These are phyloP conservation scores for Prenolepis imparis DNA, from an alignment of 2,888 invertebrate genomes.

Conservation along the genomic window DNA sequence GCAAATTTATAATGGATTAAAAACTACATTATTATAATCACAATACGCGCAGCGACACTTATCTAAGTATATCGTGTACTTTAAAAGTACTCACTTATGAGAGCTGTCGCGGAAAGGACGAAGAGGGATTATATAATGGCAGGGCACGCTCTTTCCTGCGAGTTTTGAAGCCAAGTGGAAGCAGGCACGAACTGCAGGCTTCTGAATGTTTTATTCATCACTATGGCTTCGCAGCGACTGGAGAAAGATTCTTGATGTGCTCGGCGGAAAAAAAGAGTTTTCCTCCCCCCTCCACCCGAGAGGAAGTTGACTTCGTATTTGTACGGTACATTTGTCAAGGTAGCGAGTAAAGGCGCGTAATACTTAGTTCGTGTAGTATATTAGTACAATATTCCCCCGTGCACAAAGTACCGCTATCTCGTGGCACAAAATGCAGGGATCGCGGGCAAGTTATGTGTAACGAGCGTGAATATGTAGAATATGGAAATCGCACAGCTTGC, in stretches of 20 bases:
- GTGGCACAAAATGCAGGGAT: constrained; percentile 68
- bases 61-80: constrained; percentile 36
- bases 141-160: constrained; percentile 48
- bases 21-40: constrained; percentile 7
- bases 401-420: constrained; percentile 61
- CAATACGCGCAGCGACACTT: constrained; percentile 17
- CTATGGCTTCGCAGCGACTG: constrained; percentile 54
- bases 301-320: constrained; percentile 60
- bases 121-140: constrained; percentile 52
- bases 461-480: constrained; percentile 72
- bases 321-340: constrained; percentile 58
- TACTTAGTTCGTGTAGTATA: constrained; percentile 58
- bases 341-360: constrained; percentile 44
- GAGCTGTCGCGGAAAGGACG: constrained; percentile 32
- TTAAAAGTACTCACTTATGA: constrained; percentile 37
- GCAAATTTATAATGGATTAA: not conserved
- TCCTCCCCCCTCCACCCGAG: not conserved
- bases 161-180: constrained; percentile 53
- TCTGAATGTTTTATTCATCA: constrained; percentile 55
- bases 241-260: constrained; percentile 56
- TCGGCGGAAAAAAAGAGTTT: constrained; percentile 37
- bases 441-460: constrained; percentile 67
- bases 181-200: constrained; percentile 47
- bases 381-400: constrained; percentile 58
- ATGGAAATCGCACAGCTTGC: constrained; percentile 68